These are phyloP conservation scores for Stegana nigrithorax DNA, from an alignment of 2,888 invertebrate species.

Conservation along the genomic window DNA sequence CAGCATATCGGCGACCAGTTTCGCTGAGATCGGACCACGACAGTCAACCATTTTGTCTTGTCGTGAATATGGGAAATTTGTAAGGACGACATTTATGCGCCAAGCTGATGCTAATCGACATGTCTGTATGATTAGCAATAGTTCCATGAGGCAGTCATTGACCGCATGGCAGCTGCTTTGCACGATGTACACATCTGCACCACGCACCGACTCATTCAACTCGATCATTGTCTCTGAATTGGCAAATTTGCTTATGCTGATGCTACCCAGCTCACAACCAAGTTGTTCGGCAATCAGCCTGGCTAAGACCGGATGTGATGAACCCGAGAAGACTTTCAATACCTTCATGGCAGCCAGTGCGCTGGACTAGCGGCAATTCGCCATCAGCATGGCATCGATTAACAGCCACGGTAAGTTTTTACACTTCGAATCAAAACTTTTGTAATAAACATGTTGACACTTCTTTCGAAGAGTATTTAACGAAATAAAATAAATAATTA, in stretches of 20 bases:
- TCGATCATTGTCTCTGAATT: not conserved
- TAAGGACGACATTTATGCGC: constrained; percentile 20
- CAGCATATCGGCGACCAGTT: constrained; percentile 30
- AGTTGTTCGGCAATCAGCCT: not conserved
- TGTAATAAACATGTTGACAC: too few relatives aligned
- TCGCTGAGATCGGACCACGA: constrained; percentile 26
- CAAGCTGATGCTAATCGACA: constrained; percentile 24
- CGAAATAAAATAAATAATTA: too few relatives aligned
- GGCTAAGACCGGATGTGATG: not conserved
- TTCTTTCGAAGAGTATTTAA: too few relatives aligned
- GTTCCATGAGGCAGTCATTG: constrained; percentile 26
- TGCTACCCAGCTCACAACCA: not conserved
- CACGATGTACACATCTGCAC: constrained; percentile 22
- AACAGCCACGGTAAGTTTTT: too few relatives aligned
- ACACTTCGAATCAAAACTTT: too few relatives aligned
- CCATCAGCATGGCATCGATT: too few relatives aligned
- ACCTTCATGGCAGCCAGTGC: not conserved
- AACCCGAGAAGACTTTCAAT: not conserved
- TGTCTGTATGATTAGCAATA: constrained; percentile 25
- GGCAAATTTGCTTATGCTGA: not conserved
- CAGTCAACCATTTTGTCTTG: constrained; percentile 21
- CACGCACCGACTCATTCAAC: not conserved
- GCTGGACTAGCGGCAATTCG: too few relatives aligned
- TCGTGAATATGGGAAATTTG: constrained; percentile 22
- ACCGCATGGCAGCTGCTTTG: constrained; percentile 16